Evolutionary conservation across 2,888 invertebrate species (phyloP).

Genomic region (Ectemnius continuus): DNA sequence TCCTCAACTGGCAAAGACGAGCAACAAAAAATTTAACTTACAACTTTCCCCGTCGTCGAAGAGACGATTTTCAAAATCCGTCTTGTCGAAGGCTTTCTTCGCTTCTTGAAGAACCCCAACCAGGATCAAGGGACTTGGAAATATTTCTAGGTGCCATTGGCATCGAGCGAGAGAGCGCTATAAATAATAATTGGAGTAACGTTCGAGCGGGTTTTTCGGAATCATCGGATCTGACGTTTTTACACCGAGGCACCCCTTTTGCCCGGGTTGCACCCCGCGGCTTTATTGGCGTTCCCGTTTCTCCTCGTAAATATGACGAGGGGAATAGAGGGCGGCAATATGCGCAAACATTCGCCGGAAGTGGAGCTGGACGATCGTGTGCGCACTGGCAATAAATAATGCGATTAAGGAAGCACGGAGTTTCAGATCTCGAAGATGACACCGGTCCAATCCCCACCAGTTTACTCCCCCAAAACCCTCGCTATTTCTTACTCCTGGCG

Average conservation of each 20-base stretch:
- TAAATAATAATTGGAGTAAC: constrained; percentile 19
- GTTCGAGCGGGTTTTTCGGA: not conserved
- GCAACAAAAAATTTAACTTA: not conserved
- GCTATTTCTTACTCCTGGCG: constrained; percentile 1
- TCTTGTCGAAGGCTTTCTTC: too few relatives aligned
- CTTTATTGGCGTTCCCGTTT: constrained; percentile 6
- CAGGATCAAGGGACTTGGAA: too few relatives aligned
- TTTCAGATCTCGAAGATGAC: constrained; percentile 12
- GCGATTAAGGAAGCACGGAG: constrained; percentile 27
- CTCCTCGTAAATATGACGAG: constrained; percentile 20
- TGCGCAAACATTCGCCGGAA: constrained; percentile 30
- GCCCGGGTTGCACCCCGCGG: not conserved
- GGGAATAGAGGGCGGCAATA: not conserved
- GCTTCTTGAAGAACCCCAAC: too few relatives aligned
- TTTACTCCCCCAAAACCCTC: not conserved
- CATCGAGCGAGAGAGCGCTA: not conserved
- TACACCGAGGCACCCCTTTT: constrained; percentile 23
- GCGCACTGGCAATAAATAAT: constrained; percentile 44
- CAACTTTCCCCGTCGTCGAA: not conserved
- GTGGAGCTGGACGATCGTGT: constrained; percentile 30
- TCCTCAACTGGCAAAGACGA: too few relatives aligned
- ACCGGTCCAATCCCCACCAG: not conserved
- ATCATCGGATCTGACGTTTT: not conserved
- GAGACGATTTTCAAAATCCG: too few relatives aligned
- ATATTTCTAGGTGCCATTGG: too few relatives aligned